phyloP scores from a whole-genome alignment of 2,888 invertebrate genomes.

The Hylaea fasciaria region DNA sequence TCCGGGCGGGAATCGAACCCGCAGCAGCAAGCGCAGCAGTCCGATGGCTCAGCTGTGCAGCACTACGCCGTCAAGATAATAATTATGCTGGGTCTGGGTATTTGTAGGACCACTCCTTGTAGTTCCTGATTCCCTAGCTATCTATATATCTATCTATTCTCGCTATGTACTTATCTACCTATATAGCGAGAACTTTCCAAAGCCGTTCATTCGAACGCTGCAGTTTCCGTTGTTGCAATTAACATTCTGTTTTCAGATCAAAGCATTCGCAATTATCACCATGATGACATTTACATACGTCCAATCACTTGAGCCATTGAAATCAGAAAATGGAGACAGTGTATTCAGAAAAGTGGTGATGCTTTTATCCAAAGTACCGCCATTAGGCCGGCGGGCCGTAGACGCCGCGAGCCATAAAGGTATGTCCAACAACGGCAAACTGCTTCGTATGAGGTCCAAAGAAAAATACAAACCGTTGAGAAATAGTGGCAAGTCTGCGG shows the following conservation, averaged over 20 bases:
- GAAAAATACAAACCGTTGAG: background rate
- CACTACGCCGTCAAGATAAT: too few relatives aligned
- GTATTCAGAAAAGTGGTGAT: conserved; percentile 11
- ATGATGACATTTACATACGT: conserved; percentile 12
- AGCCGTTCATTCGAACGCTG: too few relatives aligned
- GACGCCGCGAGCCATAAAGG: background rate
- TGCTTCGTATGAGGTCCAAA: background rate
- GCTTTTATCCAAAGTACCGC: background rate
- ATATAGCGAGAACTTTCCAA: too few relatives aligned
- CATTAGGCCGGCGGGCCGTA: background rate
- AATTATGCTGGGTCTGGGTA: too few relatives aligned
- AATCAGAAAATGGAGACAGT: background rate
- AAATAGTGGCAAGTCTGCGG: background rate
- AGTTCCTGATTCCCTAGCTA: too few relatives aligned
- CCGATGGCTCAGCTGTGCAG: too few relatives aligned
- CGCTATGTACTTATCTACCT: too few relatives aligned
- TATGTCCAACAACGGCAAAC: background rate
- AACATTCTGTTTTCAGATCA: conserved; percentile 15
- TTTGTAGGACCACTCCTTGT: too few relatives aligned
- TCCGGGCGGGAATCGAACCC: too few relatives aligned
- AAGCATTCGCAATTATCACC: background rate
- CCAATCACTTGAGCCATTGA: conserved; percentile 8
- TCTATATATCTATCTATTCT: too few relatives aligned
- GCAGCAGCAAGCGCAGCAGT: too few relatives aligned
- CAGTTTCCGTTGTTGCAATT: background rate